Conservation (phyloP, 2,888 invertebrate species). For the Metallyticus violacea region DNA sequence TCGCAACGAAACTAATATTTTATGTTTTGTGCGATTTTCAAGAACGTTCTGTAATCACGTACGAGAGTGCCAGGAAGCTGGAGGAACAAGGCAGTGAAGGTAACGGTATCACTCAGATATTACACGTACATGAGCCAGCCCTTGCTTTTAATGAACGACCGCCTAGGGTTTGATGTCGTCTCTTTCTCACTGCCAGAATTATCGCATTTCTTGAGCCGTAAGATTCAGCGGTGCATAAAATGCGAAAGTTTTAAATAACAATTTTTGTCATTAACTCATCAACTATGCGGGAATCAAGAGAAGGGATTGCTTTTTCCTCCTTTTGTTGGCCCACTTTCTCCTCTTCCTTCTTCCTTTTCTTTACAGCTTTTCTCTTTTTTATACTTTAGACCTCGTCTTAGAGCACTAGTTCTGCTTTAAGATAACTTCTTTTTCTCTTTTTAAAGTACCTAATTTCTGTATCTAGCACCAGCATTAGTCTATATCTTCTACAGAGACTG, state of each 20-base stretch:
- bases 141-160: too few species aligned
- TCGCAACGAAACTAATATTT: not conserved
- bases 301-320: not conserved
- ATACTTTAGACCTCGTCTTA: too few species aligned
- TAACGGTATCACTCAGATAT: not conserved
- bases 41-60: not conserved
- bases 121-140: too few species aligned
- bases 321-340: not conserved
- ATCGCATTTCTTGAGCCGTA: not conserved
- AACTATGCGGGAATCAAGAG: not conserved
- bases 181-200: not conserved
- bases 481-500: too few species aligned
- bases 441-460: too few species aligned
- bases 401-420: too few species aligned
- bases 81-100: not conserved
- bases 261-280: not conserved
- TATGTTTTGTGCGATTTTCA: not conserved
- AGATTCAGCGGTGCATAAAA: not conserved
- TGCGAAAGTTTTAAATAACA: not conserved
- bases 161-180: not conserved
- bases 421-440: not conserved
- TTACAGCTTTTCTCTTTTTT: too few species aligned
- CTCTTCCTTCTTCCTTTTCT: not conserved
- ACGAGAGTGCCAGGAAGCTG: not conserved
- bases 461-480: not conserved